A percentile compares a stretch with the other conserved stretches of the same genome.
Conservation (phyloP, 64 coral and sea anemone genomes). For the Montipora capricornis region DNA sequence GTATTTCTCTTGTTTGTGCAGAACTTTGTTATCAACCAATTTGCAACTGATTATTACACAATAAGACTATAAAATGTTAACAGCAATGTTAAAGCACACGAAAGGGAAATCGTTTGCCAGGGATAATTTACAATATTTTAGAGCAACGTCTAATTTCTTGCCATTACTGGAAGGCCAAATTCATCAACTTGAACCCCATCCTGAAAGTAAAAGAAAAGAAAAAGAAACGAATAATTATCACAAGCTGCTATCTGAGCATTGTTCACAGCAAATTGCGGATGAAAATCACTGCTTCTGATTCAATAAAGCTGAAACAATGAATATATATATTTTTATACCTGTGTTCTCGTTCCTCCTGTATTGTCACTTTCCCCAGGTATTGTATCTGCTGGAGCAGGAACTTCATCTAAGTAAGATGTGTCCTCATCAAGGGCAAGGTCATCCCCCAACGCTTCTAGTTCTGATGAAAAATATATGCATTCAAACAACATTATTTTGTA, state of each 20-base stretch:
- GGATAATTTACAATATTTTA: not conserved
- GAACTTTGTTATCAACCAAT: too few relatives aligned
- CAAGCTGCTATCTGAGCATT: too few relatives aligned
- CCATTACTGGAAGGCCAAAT: slow-evolving; percentile 74
- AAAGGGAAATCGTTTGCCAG: not conserved
- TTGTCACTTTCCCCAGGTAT: slow-evolving; percentile 77
- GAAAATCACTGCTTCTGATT: too few relatives aligned
- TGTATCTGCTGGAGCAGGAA: slow-evolving; percentile 94
- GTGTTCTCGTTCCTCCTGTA: slow-evolving; percentile 73
- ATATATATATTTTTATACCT: slow-evolving; percentile 40
- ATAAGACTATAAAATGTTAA: too few relatives aligned
- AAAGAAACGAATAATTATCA: not conserved
- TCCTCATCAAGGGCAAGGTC: slow-evolving; percentile 96
- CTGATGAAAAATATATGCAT: slow-evolving; percentile 31
- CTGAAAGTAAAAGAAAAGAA: slow-evolving; percentile 28
- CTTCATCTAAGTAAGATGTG: slow-evolving; percentile 99
- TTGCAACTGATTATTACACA: too few relatives aligned
- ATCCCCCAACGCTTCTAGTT: slow-evolving; percentile 98
- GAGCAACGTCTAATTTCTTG: slow-evolving; percentile 48
- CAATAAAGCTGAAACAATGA: not conserved
- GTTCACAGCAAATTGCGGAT: too few relatives aligned
- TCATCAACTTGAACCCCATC: slow-evolving; percentile 78
- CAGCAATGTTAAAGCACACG: not conserved
- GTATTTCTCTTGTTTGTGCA: too few relatives aligned
- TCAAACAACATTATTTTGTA: not conserved